These are phyloP conservation scores for Fistularia commersonii DNA, from an alignment of 2,797 vertebrate species.

Conservation along the genomic window DNA sequence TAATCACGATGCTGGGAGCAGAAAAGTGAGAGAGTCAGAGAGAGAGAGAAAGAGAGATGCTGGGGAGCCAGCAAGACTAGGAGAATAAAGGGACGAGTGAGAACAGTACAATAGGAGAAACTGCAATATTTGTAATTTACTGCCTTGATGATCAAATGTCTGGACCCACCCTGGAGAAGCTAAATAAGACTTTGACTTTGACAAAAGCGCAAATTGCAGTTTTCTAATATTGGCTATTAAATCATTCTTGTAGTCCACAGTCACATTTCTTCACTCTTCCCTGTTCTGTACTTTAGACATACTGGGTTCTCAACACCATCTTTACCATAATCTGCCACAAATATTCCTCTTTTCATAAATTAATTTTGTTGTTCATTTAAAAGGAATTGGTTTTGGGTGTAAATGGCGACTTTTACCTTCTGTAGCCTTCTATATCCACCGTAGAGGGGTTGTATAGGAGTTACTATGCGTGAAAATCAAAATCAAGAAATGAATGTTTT, in stretches of 20 bases:
- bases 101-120: slow-evolving; percentile 21
- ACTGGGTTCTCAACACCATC: no score
- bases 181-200: slow-evolving; percentile 30
- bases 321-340: no score
- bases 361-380: no score
- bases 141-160: slow-evolving; percentile 29
- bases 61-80: background rate
- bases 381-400: no score
- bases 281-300: no score
- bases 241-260: slow-evolving; percentile 13
- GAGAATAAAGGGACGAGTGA: background rate
- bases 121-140: slow-evolving; percentile 38
- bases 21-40: slow-evolving; percentile 6
- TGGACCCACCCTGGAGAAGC: slow-evolving; percentile 18
- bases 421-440: no score
- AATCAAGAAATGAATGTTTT: no score
- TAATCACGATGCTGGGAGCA: slow-evolving; percentile 42
- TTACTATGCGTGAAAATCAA: no score
- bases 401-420: no score
- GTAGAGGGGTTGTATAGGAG: no score
- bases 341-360: no score
- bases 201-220: slow-evolving; percentile 20
- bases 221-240: slow-evolving; percentile 35
- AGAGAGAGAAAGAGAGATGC: background rate
- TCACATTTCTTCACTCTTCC: background rate